Conservation (phyloP, 2,797 vertebrate genomes). For the Bovichtus diacanthus region DNA sequence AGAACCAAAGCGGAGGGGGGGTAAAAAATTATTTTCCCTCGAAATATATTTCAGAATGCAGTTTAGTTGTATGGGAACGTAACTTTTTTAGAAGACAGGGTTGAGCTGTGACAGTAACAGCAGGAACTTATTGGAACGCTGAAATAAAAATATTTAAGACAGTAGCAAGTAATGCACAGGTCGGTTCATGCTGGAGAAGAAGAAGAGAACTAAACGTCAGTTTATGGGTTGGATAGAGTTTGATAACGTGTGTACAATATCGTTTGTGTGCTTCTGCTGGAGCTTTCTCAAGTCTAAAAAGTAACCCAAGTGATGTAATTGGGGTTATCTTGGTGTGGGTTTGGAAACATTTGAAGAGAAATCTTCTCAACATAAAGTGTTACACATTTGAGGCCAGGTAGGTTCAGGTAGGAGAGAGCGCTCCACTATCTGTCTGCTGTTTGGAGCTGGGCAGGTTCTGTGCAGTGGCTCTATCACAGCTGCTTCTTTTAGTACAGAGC, state of each 20-base stretch:
- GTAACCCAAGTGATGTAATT: neutral
- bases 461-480: too few relatives aligned
- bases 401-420: neutral
- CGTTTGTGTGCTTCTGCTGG: neutral
- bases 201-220: neutral
- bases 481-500: too few relatives aligned
- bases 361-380: neutral
- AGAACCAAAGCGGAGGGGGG: too few relatives aligned
- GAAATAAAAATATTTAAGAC: neutral
- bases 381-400: neutral
- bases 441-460: too few relatives aligned
- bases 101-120: neutral
- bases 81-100: too few relatives aligned
- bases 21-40: too few relatives aligned
- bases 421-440: neutral
- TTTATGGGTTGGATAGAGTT: neutral
- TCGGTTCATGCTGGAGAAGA: neutral
- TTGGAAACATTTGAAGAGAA: neutral
- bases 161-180: neutral
- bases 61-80: too few relatives aligned
- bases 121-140: neutral
- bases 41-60: too few relatives aligned
- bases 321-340: neutral
- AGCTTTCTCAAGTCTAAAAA: neutral
- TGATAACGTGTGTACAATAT: neutral